phyloP scores from a whole-genome alignment of 2,797 vertebrate genomes.

The Onychomys leucogaster region DNA sequence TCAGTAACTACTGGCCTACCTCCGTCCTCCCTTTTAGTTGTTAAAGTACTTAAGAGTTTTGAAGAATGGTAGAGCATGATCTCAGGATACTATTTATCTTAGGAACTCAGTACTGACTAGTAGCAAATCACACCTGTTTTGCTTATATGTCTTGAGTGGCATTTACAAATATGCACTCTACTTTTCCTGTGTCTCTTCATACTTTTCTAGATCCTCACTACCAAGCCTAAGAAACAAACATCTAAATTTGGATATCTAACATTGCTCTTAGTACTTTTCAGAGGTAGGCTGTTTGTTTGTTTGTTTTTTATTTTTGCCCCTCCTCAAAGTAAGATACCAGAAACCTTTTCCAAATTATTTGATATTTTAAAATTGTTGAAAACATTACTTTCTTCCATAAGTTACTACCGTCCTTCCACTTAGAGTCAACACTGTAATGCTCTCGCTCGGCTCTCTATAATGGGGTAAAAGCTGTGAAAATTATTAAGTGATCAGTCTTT shows the following conservation, averaged over 20 bases:
- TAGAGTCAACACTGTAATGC: neutral
- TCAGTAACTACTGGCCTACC: neutral
- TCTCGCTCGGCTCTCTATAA: neutral
- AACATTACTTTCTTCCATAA: neutral
- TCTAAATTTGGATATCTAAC: neutral
- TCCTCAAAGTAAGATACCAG: neutral
- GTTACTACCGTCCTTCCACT: neutral
- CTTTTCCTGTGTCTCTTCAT: neutral
- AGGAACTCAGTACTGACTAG: neutral
- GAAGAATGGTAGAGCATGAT: neutral
- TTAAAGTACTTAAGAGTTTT: neutral
- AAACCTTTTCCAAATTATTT: constrained; percentile 35
- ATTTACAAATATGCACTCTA: constrained; percentile 1
- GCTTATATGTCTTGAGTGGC: neutral
- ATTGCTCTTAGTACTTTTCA: constrained; percentile 31
- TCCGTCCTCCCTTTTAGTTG: neutral
- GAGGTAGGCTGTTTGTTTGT: neutral
- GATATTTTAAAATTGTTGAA: neutral
- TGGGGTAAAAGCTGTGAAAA: neutral
- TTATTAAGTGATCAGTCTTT: neutral
- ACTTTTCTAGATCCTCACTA: neutral
- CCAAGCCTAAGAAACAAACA: neutral
- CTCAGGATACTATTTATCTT: neutral
- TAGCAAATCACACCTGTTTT: neutral
- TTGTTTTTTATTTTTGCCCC: too few species aligned